Percentiles rank a stretch among this genome's conserved stretches.
Conservation (phyloP, 2,888 invertebrate genomes). For the Leucania comma region DNA sequence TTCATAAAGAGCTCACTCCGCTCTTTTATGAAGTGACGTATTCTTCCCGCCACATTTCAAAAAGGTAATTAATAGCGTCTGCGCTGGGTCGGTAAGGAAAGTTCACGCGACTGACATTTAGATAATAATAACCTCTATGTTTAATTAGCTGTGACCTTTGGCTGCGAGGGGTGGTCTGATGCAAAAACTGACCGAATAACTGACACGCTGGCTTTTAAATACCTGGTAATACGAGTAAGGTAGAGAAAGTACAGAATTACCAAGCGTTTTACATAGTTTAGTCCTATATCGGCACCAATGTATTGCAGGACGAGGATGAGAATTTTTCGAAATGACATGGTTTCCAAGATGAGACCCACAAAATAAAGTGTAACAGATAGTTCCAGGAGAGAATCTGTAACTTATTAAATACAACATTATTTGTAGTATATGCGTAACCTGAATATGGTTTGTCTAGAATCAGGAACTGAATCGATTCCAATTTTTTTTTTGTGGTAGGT, state of each 20-base stretch:
- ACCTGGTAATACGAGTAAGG: constrained; percentile 4
- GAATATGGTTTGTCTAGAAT: too few relatives aligned
- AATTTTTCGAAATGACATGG: too few relatives aligned
- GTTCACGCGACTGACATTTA: constrained; percentile 61
- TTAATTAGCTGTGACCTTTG: constrained; percentile 62
- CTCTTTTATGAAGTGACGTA: background rate
- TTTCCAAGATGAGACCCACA: too few relatives aligned
- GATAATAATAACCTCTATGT: constrained; percentile 23
- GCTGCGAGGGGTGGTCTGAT: constrained; percentile 27
- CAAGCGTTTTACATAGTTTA: background rate
- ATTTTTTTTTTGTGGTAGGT: too few relatives aligned
- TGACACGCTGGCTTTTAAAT: constrained; percentile 50
- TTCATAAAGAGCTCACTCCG: background rate
- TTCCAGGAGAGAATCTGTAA: background rate
- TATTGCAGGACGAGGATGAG: too few relatives aligned
- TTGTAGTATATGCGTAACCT: too few relatives aligned
- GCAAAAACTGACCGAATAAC: constrained; percentile 57
- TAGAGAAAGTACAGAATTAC: constrained; percentile 12
- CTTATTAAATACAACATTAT: too few relatives aligned
- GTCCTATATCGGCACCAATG: too few relatives aligned
- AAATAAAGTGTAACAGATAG: background rate
- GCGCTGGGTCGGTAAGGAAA: constrained; percentile 23
- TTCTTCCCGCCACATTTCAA: constrained; percentile 45
- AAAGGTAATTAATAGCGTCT: constrained; percentile 31
- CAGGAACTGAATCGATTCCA: too few relatives aligned